Evolutionary conservation across 2,797 vertebrate genomes (phyloP), one percentile per base, ranked within the genome.

Genomic region (Lithobates pipiens): DNA sequence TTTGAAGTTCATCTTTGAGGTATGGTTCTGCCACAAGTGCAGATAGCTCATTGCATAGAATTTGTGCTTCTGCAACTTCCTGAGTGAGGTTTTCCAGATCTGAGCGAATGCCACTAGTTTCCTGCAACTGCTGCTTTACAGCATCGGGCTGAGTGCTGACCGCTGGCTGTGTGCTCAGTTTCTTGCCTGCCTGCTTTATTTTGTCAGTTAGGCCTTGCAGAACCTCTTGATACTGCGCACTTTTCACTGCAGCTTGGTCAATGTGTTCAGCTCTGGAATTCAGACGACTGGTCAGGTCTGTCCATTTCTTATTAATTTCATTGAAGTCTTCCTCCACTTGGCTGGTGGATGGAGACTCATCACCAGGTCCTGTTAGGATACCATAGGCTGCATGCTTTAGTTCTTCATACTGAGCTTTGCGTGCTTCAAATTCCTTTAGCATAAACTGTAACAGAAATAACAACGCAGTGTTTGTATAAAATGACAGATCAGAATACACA

Each of bases 391-490:
- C 96, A 89, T 95, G 95, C 16, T 97, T 98, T 88, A 99, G 93
- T 92, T 99, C 97, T 85, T 98, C 96, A 1, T 97, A 97, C 93
- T 99, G 98, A 0, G 96, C 96, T 73, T 91, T 94, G 0, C 98
- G 95, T 3, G 96, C 95, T 93, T 99, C 98, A 87, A 99, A 99
- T 94, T 99, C 98, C 71, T 98, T 97, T 90, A 99, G 93, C 98
- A 99, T 99, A 91, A 99, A 99, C 98, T 99, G 90, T 21, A 92
- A 93, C n/a, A 91, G 88, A 92, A 94, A 93, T 21, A 90, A 92
- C 86, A 89, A 0, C 0, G 89, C 88, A 85, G 87, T 92, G 90
- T 92, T 95, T 92, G 90, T 75, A 88, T 42, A 89, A 90, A 44
- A 80, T 91, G 92, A 91, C 89, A 93, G 87, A 90, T 91, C 86